Conservation (phyloP, 2,797 vertebrate genomes). For the Cossypha heuglini region DNA sequence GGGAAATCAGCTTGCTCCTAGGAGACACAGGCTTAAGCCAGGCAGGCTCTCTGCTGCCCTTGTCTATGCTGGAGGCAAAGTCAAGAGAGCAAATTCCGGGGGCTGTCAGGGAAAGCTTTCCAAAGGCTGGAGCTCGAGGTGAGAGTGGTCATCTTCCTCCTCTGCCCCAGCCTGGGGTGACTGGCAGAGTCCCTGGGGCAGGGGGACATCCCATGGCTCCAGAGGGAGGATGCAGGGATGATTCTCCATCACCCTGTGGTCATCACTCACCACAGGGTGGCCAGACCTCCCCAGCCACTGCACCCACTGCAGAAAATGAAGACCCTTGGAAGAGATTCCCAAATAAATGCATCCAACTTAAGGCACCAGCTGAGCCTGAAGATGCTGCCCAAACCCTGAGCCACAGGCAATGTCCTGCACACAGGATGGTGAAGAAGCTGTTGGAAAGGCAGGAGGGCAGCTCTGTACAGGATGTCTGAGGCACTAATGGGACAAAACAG, state of each 20-base stretch:
- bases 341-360: not conserved
- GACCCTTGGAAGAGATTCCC: not conserved
- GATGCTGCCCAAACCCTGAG: not conserved
- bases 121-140: not conserved
- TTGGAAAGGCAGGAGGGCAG: not conserved
- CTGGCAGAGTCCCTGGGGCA: not conserved
- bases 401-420: not conserved
- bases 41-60: not conserved
- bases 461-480: not conserved
- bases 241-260: rapidly evolving
- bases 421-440: not conserved
- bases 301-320: not conserved
- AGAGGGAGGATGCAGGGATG: not conserved
- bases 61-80: not conserved
- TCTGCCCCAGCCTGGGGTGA: not conserved
- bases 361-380: not conserved
- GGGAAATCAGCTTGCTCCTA: not conserved
- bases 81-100: not conserved
- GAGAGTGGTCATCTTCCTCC: not conserved
- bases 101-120: not conserved
- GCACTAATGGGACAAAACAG: not conserved
- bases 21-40: not conserved
- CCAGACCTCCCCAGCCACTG: not conserved
- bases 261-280: not conserved
- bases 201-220: not conserved